Percentiles rank a stretch among this genome's conserved stretches.
Conservation (phyloP, 2,888 invertebrate species). For the Ichneumoninae sp. region DNA sequence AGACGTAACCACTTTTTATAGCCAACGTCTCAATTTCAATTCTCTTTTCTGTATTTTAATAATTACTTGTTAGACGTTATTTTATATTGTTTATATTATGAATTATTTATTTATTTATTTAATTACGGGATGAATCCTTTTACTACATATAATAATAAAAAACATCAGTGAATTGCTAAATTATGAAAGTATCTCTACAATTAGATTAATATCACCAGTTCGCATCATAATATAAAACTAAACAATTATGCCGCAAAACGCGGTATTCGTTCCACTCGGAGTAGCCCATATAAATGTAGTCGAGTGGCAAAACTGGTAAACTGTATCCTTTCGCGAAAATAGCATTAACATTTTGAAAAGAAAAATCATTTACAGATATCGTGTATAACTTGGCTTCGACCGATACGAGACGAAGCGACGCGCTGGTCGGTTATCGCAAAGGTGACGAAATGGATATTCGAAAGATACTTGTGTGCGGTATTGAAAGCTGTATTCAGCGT, state of each 20-base stretch:
- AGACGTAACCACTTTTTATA: neutral
- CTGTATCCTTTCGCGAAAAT: neutral
- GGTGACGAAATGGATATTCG: conserved; percentile 55
- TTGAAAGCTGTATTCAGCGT: conserved; percentile 33
- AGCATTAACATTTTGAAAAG: neutral
- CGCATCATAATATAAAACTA: no score
- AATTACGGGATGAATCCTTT: no score
- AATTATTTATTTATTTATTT: neutral
- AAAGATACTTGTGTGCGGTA: conserved; percentile 29
- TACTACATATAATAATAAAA: no score
- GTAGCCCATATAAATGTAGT: neutral
- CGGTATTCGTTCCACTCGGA: neutral
- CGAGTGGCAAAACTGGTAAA: neutral
- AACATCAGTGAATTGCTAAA: no score
- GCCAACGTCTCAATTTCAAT: neutral
- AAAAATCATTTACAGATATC: conserved; percentile 41
- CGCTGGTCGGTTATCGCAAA: conserved; percentile 47
- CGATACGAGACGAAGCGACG: conserved; percentile 2
- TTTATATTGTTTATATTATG: neutral
- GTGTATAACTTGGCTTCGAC: conserved; percentile 42
- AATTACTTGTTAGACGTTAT: neutral
- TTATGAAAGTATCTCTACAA: no score
- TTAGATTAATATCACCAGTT: no score
- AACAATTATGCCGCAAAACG: neutral
- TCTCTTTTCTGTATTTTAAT: neutral